Percentiles rank a stretch among this genome's conserved stretches.
Evolutionary conservation across 2,797 vertebrate species (phyloP).

Genomic region (Apogon talboti): DNA sequence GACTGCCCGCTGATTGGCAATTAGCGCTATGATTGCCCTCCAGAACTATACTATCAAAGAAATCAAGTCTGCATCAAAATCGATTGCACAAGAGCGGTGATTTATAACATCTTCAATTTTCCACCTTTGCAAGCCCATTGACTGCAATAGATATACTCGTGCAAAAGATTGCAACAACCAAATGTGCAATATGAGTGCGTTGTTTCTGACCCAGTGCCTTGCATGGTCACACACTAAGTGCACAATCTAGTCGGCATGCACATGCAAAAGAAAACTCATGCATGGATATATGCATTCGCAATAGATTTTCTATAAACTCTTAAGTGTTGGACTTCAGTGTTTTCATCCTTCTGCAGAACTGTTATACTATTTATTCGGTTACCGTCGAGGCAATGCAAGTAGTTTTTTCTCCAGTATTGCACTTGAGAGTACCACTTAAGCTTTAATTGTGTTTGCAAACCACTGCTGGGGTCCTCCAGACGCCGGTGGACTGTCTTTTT

Average conservation of each 20-base stretch:
- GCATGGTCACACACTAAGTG: conserved; percentile 69
- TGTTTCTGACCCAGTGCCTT: conserved; percentile 73
- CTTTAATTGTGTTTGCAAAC: conserved; percentile 30
- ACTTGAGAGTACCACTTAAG: conserved; percentile 20
- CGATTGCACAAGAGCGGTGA: conserved; percentile 36
- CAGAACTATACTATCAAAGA: conserved; percentile 24
- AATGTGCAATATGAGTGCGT: conserved; percentile 71
- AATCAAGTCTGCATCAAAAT: conserved; percentile 40
- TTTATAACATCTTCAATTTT: conserved; percentile 46
- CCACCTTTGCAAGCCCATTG: conserved; percentile 56
- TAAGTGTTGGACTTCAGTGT: conserved; percentile 29
- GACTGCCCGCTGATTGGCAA: conserved; percentile 66
- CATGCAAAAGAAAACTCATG: conserved; percentile 40
- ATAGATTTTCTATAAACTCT: conserved; percentile 10
- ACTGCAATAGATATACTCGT: conserved; percentile 62
- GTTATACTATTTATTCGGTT: conserved; percentile 38
- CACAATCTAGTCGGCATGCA: conserved; percentile 55
- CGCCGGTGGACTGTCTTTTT: conserved; percentile 31
- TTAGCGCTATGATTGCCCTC: conserved; percentile 47
- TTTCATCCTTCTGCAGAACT: conserved; percentile 32
- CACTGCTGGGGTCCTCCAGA: conserved; percentile 22
- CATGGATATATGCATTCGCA: conserved; percentile 28
- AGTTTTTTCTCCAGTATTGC: conserved; percentile 20
- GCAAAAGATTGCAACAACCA: conserved; percentile 74
- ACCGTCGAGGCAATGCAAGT: conserved; percentile 37